phyloP scores from a whole-genome alignment of 2,797 vertebrate genomes.

The Danionella dracula region DNA sequence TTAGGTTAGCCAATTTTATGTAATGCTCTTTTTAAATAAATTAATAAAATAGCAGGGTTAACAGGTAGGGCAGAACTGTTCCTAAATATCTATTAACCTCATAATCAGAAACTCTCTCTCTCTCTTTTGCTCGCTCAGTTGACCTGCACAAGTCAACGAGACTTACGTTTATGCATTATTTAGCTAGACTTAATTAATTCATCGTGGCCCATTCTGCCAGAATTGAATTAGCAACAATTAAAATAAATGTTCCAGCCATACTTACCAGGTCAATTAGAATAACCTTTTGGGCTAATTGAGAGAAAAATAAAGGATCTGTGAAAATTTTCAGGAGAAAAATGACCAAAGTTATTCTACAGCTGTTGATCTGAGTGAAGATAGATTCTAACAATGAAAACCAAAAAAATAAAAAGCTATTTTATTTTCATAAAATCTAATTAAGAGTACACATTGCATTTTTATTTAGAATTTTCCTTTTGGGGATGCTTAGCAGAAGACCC shows the following conservation, averaged over 20 bases:
- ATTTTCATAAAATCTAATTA: too few relatives aligned
- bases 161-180: constrained; percentile 54
- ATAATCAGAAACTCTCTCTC: neutral
- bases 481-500: too few relatives aligned
- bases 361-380: constrained; percentile 40
- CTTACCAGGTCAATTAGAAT: constrained; percentile 48
- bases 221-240: constrained; percentile 46
- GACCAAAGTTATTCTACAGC: constrained; percentile 25
- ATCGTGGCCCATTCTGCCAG: constrained; percentile 21
- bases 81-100: neutral
- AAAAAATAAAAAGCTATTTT: too few relatives aligned
- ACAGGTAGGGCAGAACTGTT: too few relatives aligned
- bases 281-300: constrained; percentile 34
- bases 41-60: too few relatives aligned
- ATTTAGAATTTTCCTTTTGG: too few relatives aligned
- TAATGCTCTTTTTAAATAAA: too few relatives aligned
- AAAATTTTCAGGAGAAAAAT: constrained; percentile 35
- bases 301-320: neutral
- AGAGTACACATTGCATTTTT: too few relatives aligned
- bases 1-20: too few relatives aligned
- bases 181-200: constrained; percentile 48
- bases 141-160: constrained; percentile 22
- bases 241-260: constrained; percentile 41
- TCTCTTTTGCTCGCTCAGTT: constrained; percentile 12
- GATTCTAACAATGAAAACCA: neutral